phyloP scores from a whole-genome alignment of 1,140 invertebrate genomes.

The Phymorhynchus buccinoides region DNA sequence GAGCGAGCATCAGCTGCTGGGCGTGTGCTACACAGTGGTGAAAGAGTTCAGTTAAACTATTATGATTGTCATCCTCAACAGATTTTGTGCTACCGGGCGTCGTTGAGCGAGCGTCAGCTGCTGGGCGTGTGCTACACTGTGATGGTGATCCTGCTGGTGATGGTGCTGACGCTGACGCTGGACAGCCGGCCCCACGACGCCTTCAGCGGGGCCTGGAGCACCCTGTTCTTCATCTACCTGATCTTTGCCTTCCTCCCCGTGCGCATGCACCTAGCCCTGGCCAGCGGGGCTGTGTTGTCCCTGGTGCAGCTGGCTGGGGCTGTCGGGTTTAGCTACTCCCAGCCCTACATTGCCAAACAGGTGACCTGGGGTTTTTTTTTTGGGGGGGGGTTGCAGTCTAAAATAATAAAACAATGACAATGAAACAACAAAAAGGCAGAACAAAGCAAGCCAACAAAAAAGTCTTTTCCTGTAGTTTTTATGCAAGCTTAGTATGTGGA shows the following conservation, averaged over 20 bases:
- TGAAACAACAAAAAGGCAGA: too few relatives aligned
- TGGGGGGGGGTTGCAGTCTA: too few relatives aligned
- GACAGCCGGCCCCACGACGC: conserved; percentile 69
- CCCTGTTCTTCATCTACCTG: conserved; percentile 88
- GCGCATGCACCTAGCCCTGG: conserved; percentile 82
- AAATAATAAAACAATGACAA: too few relatives aligned
- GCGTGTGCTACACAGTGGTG: too few relatives aligned
- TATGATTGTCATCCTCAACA: not conserved
- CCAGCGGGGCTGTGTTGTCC: conserved; percentile 80
- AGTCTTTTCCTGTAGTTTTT: too few relatives aligned
- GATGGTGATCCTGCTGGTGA: conserved; percentile 80
- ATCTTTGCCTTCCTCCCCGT: conserved; percentile 90
- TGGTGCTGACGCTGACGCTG: conserved; percentile 77
- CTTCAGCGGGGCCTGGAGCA: conserved; percentile 79
- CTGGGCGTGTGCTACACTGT: conserved; percentile 87
- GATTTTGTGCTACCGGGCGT: conserved; percentile 82
- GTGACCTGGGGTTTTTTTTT: conserved; percentile 55
- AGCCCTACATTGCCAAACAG: conserved; percentile 70
- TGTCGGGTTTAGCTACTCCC: conserved; percentile 60
- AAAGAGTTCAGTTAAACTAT: too few relatives aligned
- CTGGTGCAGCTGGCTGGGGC: conserved; percentile 79
- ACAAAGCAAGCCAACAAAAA: too few relatives aligned
- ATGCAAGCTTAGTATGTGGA: too few relatives aligned
- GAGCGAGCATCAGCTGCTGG: too few relatives aligned
- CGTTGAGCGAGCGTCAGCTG: conserved; percentile 90